A percentile compares a stretch with the other conserved stretches of the same genome.
These are phyloP conservation scores for Eristalinus aeneus DNA, from an alignment of 2,888 invertebrate genomes.

Conservation along the genomic window DNA sequence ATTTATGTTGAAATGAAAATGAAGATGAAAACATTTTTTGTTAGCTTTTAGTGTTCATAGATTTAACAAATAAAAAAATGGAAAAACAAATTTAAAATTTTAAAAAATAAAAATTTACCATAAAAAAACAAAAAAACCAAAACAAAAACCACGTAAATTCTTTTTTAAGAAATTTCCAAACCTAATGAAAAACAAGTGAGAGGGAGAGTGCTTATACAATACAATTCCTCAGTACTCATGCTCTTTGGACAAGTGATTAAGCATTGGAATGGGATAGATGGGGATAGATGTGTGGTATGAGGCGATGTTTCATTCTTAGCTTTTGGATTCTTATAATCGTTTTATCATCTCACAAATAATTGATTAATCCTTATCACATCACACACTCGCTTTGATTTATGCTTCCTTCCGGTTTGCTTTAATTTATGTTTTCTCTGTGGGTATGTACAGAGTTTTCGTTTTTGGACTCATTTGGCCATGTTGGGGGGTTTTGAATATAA, in stretches of 20 bases:
- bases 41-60: constrained; percentile 72
- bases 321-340: neutral
- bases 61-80: constrained; percentile 61
- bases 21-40: constrained; percentile 64
- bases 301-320: constrained; percentile 19
- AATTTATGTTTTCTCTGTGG: neutral
- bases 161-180: constrained; percentile 15
- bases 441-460: neutral
- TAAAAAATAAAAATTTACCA: constrained; percentile 67
- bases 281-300: constrained; percentile 9
- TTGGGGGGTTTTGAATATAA: neutral
- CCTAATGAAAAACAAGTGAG: neutral
- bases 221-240: neutral
- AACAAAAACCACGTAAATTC: constrained; percentile 26
- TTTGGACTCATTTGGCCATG: neutral
- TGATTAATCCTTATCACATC: neutral
- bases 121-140: constrained; percentile 54
- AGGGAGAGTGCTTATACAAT: too few relatives aligned
- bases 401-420: neutral
- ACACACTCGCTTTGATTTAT: neutral
- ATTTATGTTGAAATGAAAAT: constrained; percentile 24
- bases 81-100: constrained; percentile 56
- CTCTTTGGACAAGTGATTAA: constrained; percentile 26
- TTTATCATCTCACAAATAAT: neutral
- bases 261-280: neutral